phyloP scores from a whole-genome alignment of 2,888 invertebrate species.

The Rotaria sp. region DNA sequence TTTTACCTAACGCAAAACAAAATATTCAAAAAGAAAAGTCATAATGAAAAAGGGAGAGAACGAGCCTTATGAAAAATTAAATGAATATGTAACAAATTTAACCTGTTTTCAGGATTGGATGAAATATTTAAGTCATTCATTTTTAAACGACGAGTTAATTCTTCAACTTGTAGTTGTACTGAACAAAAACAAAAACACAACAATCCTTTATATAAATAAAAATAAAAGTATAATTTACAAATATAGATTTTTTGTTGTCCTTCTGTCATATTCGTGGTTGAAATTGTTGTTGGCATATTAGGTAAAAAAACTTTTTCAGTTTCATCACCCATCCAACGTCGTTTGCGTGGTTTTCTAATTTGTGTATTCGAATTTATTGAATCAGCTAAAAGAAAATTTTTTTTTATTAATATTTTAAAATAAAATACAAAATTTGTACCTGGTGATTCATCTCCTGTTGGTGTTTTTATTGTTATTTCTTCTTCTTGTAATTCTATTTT shows the following conservation, averaged over 20 bases:
- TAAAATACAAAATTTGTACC: not conserved
- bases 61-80: not conserved
- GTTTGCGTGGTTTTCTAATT: constrained; percentile 23
- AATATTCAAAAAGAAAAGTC: not conserved
- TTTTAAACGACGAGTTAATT: constrained; percentile 93
- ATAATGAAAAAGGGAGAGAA: not conserved
- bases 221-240: constrained; percentile 69
- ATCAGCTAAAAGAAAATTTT: not conserved
- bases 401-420: too few species aligned
- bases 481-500: not conserved
- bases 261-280: constrained; percentile 70
- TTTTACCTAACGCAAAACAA: not conserved
- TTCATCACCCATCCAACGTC: constrained; percentile 36
- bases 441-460: not conserved
- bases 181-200: too few species aligned
- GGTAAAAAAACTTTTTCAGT: constrained; percentile 79
- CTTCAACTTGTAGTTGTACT: constrained; percentile 99
- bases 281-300: constrained; percentile 95
- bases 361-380: not conserved
- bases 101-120: constrained; percentile 96
- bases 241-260: constrained; percentile 91
- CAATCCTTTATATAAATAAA: too few species aligned
- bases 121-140: constrained; percentile 97
- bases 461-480: not conserved
- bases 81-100: too few species aligned